A percentile compares a stretch with the other conserved stretches of the same genome.
Evolutionary conservation across 2,797 vertebrate genomes (phyloP).

Genomic region (Artibeus jamaicensis): DNA sequence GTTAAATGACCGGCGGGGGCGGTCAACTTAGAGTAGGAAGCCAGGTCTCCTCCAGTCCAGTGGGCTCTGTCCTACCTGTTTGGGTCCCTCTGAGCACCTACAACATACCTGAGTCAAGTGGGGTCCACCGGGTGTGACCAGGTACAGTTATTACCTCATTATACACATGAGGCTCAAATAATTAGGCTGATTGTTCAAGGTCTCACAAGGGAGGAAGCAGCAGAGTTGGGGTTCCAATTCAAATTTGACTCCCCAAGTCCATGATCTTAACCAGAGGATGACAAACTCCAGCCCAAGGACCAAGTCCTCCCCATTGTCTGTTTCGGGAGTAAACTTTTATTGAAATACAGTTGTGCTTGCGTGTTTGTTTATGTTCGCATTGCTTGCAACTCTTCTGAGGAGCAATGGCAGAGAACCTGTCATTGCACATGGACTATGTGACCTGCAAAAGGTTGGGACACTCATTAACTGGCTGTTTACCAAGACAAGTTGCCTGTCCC

Average conservation of each 20-base stretch:
- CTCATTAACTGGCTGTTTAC: neutral
- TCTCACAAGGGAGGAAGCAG: neutral
- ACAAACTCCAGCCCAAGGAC: neutral
- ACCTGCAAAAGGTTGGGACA: neutral
- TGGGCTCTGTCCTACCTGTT: neutral
- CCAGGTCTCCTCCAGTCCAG: neutral
- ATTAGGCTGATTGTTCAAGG: neutral
- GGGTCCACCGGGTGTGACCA: neutral
- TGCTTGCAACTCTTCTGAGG: neutral
- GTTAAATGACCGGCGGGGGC: neutral
- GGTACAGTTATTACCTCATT: neutral
- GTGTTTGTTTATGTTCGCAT: accelerated
- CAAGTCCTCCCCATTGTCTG: neutral
- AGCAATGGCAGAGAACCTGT: neutral
- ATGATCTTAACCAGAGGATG: neutral
- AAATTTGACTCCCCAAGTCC: neutral
- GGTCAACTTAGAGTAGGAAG: neutral
- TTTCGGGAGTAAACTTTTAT: conserved; percentile 5
- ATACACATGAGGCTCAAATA: neutral
- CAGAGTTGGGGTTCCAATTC: neutral
- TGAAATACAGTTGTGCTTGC: neutral
- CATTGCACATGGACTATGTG: neutral
- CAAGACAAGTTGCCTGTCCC: neutral
- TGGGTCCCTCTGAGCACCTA: neutral
- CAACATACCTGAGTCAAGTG: neutral